Conservation (phyloP, 2,797 vertebrate species). For the Silurus aristotelis region DNA sequence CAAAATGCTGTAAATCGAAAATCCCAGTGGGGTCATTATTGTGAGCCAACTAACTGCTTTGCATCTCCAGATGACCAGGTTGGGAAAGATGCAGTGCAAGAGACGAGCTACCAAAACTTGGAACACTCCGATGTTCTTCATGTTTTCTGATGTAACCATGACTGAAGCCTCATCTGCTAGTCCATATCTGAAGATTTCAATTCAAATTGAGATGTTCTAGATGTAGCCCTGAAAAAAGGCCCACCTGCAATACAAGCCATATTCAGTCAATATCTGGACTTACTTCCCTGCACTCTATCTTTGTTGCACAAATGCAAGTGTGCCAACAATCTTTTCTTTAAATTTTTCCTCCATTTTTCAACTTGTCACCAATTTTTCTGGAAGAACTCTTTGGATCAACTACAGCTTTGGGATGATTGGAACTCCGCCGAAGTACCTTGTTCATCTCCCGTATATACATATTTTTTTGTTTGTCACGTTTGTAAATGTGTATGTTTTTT, state of each 20-base stretch:
- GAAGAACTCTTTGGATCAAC: not conserved
- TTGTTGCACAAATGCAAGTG: not conserved
- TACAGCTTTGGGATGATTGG: constrained; percentile 4
- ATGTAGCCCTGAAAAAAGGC: not conserved
- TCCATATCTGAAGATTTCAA: not conserved
- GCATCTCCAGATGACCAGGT: not conserved
- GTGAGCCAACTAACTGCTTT: not conserved
- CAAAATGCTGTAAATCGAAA: no score
- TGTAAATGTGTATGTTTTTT: constrained; percentile 1
- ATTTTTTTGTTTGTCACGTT: not conserved
- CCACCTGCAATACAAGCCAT: not conserved
- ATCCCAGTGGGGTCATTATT: not conserved
- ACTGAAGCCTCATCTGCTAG: not conserved
- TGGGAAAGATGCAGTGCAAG: not conserved
- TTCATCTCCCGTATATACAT: not conserved
- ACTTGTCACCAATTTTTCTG: not conserved
- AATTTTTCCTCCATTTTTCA: constrained; percentile 6
- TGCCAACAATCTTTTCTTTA: not conserved
- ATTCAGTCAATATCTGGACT: not conserved
- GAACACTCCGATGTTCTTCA: not conserved
- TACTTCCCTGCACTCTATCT: not conserved
- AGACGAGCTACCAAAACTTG: not conserved
- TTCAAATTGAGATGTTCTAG: not conserved
- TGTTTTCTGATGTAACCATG: not conserved
- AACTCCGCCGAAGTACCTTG: constrained; percentile 13